Evolutionary conservation across 1,140 invertebrate species (phyloP).

Genomic region (Araneus ventricosus): DNA sequence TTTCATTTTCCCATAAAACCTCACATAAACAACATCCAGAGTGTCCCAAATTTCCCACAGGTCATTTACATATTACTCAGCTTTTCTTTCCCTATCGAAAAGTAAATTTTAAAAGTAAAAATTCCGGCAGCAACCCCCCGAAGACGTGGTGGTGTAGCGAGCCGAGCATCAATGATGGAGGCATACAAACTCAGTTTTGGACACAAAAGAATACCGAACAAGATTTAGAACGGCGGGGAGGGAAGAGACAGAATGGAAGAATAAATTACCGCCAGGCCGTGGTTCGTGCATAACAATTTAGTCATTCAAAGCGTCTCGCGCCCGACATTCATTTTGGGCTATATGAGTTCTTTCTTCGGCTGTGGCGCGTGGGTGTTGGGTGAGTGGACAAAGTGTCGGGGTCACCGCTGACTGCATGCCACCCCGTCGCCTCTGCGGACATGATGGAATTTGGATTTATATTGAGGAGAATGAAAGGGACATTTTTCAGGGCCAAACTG

Average conservation of each 20-base stretch:
- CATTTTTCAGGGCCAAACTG: constrained; percentile 65
- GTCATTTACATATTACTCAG: not conserved
- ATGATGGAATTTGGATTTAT: constrained; percentile 63
- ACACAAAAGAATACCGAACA: constrained; percentile 47
- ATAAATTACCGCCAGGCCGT: constrained; percentile 57
- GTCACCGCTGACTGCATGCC: constrained; percentile 30
- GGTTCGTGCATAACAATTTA: constrained; percentile 63
- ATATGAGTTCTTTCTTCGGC: constrained; percentile 22
- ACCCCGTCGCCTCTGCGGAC: constrained; percentile 24
- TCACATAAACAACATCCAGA: not conserved
- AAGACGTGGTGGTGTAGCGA: not conserved
- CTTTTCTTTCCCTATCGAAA: not conserved
- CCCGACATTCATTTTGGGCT: constrained; percentile 50
- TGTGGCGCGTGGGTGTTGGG: not conserved
- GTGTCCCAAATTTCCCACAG: not conserved
- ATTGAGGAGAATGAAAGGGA: constrained; percentile 35
- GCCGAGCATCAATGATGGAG: constrained; percentile 32
- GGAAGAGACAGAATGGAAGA: constrained; percentile 20
- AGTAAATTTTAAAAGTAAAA: constrained; percentile 28
- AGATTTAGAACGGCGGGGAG: not conserved
- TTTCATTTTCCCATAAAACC: not conserved
- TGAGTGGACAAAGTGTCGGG: constrained; percentile 37
- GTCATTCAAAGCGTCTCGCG: constrained; percentile 51
- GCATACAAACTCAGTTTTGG: constrained; percentile 39
- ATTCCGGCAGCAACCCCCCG: not conserved